phyloP scores from a whole-genome alignment of 2,113 vertebrate genomes.

The Dipodomys merriami region DNA sequence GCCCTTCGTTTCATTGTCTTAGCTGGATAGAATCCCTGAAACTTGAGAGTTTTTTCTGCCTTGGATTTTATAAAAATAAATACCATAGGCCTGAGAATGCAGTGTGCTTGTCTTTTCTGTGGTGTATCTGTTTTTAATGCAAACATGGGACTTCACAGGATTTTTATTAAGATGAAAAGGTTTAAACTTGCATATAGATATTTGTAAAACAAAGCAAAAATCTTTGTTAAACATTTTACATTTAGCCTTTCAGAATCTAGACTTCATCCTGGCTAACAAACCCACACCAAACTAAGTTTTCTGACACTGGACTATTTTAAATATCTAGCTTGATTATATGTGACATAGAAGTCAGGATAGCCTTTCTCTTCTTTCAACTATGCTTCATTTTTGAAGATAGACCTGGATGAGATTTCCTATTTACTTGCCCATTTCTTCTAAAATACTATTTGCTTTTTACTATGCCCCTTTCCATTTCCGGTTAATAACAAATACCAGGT shows the following conservation, averaged over 20 bases:
- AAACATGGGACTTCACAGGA: slow-evolving; percentile 38
- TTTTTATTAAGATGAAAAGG: slow-evolving; percentile 49
- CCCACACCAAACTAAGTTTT: slow-evolving; percentile 42
- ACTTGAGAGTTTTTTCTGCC: slow-evolving; percentile 60
- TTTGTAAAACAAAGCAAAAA: slow-evolving; percentile 64
- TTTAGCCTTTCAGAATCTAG: slow-evolving; percentile 57
- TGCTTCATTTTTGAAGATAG: slow-evolving; percentile 5
- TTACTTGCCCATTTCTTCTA: neutral
- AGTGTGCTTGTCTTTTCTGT: slow-evolving; percentile 37
- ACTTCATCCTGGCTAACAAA: slow-evolving; percentile 53
- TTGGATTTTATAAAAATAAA: slow-evolving; percentile 65
- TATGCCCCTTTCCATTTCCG: neutral
- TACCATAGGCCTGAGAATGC: slow-evolving; percentile 47
- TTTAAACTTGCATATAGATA: slow-evolving; percentile 57
- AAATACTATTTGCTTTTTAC: neutral
- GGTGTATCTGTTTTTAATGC: slow-evolving; percentile 63
- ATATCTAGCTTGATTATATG: slow-evolving; percentile 17
- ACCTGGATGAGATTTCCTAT: neutral
- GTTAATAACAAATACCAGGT: neutral
- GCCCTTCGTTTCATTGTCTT: slow-evolving; percentile 27
- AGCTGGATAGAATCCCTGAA: neutral
- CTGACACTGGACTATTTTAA: slow-evolving; percentile 44
- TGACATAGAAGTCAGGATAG: neutral
- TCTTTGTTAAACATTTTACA: slow-evolving; percentile 56
- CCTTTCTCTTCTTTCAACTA: neutral